Base-by-base conservation (phyloP, 2,113 vertebrate species). In the Charadrius vociferus region DNA sequence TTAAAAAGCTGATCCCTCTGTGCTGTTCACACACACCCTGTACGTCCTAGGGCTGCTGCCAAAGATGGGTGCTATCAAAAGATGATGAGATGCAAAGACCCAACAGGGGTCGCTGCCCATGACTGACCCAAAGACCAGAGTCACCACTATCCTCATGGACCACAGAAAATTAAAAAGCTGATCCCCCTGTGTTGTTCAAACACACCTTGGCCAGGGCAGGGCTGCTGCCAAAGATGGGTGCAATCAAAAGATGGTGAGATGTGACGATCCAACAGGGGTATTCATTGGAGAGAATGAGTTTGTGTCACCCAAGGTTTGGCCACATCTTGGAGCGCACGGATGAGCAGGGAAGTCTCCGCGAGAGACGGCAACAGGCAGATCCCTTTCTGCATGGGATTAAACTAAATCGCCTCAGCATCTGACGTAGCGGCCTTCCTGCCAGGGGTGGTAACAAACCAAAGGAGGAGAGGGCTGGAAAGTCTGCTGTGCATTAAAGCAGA, bases 401-500 rank as follows among this genome's bases (percentile, higher is more conserved):
- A 59, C 26, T 39, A 97, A 98, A 97, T 95, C 94, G 12, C 80
- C 96, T 98, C 96, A 95, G 86, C 39, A 6, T 58, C 90, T 97
- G 98, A 97, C 90, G 96, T 41, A 52, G 96, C 3, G 3, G 88
- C 93, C 95, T 95, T 93, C 88, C 83, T 86, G 93, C 62, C 95
- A 73, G 49, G 21, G 49, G 93, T 27, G 65, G 88, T 17, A 20
- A 63, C 62, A 11, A 19, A 45, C 26, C 88, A 23, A 24, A 80
- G 90, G 49, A 79, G 93, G 87, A 85, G 84, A 73, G 81, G 94
- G 96, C 88, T 77, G 88, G 45, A n/a, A 68, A 67, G 87, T 47
- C 92, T 94, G 89, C 93, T 14, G 15, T 4, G 87, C 66, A 79
- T 93, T 96, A 97, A 79, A 59, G 91, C 74, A 11, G 83, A 93